A percentile compares a stretch with the other conserved stretches of the same genome.
Conservation (phyloP, 2,888 invertebrate genomes). For the Arrhopalites spinosus region DNA sequence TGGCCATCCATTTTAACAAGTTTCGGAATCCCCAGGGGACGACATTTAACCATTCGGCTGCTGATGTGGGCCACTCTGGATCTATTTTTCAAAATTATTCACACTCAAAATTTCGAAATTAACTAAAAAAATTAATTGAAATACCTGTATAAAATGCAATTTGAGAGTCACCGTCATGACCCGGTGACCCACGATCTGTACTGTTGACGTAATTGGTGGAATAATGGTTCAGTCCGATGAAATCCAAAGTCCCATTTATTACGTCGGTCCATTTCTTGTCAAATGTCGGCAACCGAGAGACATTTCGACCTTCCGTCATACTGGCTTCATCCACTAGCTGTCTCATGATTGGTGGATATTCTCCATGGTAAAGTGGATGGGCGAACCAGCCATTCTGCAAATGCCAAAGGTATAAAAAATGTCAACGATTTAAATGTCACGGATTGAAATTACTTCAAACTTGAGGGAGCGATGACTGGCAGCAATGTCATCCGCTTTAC, state of each 20-base stretch:
- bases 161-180: constrained; percentile 34
- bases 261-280: constrained; percentile 44
- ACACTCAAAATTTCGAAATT: constrained; percentile 35
- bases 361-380: constrained; percentile 47
- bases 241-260: constrained; percentile 52
- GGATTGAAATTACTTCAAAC: constrained; percentile 46
- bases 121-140: too few species aligned
- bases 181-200: constrained; percentile 10
- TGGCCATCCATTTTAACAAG: constrained; percentile 46
- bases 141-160: not conserved
- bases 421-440: too few species aligned
- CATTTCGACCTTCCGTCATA: constrained; percentile 43
- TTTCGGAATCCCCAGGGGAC: constrained; percentile 52
- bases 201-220: constrained; percentile 37
- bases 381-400: constrained; percentile 51
- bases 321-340: constrained; percentile 45
- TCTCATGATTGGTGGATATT: constrained; percentile 52
- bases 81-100: constrained; percentile 34
- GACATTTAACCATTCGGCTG: constrained; percentile 50
- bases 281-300: constrained; percentile 48
- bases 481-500: constrained; percentile 38
- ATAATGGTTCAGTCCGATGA: constrained; percentile 54
- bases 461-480: constrained; percentile 48
- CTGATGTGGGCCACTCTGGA: constrained; percentile 42
- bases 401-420: not conserved